Base-by-base conservation (phyloP, 2,888 invertebrate species). In the Thera britannica region DNA sequence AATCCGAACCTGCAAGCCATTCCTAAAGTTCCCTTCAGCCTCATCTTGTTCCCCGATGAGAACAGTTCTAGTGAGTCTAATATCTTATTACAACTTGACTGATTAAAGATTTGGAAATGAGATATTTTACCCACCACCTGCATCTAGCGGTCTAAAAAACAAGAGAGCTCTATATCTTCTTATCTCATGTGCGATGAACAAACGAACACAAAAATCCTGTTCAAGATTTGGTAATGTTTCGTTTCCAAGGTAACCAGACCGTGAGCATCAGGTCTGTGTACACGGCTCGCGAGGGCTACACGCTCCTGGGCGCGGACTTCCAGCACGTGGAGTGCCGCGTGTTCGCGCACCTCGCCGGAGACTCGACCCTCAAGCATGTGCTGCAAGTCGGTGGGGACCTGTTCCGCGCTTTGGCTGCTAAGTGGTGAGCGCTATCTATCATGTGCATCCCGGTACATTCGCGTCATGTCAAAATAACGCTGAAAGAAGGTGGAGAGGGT, bases 1-100 rank as follows among this genome's bases (percentile, higher is more conserved):
- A 90, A 88, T 67, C 94, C 94, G 0, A 94, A 94, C 75, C 75
- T 94, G 68, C 94, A 94, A 75, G 91, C 94, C 3, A 90, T 94
- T 71, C 94, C 94, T 1, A 94, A 92, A 70, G 76, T 83, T 5
- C 88, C 89, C 0, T 89, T 94, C 71, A 83, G 69, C 41, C 78
- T 90, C 2, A 72, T 75, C 7, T 71, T 84, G 70, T 86, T 82
- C 41, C 82, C 87, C 7, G 81, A 78, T 2, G 62, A 66, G 23
- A 65, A 69, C 2, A 72, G 77, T 23, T 68, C 67, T 38, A 79
- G 83, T 85, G 68, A 59, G 65, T 62, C 1, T 52, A 41, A 2
- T 38, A 3, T 49, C 12, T 49, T 1, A 6, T 2, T 38, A 38
- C 38, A 38, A 38, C 38, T 5, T 38, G 1, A 38, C 23, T 23